Evolutionary conservation across 2,797 vertebrate genomes (phyloP).

Genomic region (Chromobotia macracanthus): DNA sequence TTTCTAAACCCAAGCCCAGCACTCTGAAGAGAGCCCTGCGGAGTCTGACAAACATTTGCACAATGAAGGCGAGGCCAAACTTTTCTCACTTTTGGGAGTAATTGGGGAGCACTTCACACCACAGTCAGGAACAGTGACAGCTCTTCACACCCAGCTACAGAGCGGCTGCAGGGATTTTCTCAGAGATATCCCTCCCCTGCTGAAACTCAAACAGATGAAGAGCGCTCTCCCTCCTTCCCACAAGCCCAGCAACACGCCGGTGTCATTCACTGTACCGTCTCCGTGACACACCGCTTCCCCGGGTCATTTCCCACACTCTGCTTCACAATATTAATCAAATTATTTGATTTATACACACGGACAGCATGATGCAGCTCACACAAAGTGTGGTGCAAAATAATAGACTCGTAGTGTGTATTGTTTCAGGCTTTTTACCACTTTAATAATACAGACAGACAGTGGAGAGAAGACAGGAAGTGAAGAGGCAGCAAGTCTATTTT

Average conservation of each 20-base stretch:
- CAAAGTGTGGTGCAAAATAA: neutral
- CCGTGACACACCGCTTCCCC: neutral
- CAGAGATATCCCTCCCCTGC: slow-evolving; percentile 56
- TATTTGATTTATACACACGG: slow-evolving; percentile 7
- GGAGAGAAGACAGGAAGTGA: neutral
- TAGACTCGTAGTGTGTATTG: neutral
- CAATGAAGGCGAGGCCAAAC: slow-evolving; percentile 41
- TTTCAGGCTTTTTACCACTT: neutral
- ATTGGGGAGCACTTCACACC: slow-evolving; percentile 58
- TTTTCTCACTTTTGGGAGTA: slow-evolving; percentile 51
- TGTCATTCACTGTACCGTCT: slow-evolving; percentile 9
- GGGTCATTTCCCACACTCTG: neutral
- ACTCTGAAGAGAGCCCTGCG: slow-evolving; percentile 34
- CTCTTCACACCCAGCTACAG: slow-evolving; percentile 56
- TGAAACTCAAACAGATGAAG: slow-evolving; percentile 43
- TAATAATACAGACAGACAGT: slow-evolving; percentile 4
- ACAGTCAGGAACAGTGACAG: slow-evolving; percentile 50
- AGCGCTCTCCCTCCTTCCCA: slow-evolving; percentile 24
- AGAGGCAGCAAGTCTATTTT: neutral
- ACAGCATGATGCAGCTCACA: neutral
- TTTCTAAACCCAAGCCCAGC: slow-evolving; percentile 1
- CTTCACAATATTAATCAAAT: slow-evolving; percentile 17
- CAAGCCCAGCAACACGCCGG: slow-evolving; percentile 14
- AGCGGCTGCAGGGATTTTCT: slow-evolving; percentile 59
- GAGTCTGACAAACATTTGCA: slow-evolving; percentile 53